A percentile compares a stretch with the other conserved stretches of the same genome.
These are phyloP conservation scores for Abrostola triplasia DNA, from an alignment of 2,888 invertebrate genomes.

Conservation along the genomic window DNA sequence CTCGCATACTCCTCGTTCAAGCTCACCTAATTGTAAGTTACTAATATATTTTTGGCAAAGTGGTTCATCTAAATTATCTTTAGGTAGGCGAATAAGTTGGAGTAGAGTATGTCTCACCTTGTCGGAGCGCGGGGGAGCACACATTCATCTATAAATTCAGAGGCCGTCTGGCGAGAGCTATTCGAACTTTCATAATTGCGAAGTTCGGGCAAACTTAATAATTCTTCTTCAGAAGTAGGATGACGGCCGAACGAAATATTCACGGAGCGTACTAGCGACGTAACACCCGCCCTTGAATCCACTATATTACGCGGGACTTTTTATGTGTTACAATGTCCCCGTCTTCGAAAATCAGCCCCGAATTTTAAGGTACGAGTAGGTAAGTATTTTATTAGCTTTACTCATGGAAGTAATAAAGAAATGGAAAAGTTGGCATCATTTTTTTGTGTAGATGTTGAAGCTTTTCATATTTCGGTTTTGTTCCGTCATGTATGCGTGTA, in stretches of 20 bases:
- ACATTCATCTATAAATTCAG: conserved; percentile 88
- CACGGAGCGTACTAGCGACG: conserved; percentile 80
- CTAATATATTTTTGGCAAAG: conserved; percentile 34
- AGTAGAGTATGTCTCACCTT: conserved; percentile 65
- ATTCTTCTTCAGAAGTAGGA: conserved; percentile 88
- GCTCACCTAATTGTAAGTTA: conserved; percentile 24
- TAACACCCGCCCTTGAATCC: conserved; percentile 78
- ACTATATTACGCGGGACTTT: conserved; percentile 78
- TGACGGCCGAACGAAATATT: conserved; percentile 87
- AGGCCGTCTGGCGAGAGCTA: conserved; percentile 86
- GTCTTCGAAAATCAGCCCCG: conserved; percentile 67
- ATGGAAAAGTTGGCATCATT: conserved; percentile 63
- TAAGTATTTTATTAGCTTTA: conserved; percentile 68
- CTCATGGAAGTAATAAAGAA: conserved; percentile 64
- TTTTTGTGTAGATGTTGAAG: conserved; percentile 44
- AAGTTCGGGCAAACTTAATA: conserved; percentile 88
- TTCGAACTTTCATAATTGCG: conserved; percentile 89
- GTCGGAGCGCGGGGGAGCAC: conserved; percentile 69
- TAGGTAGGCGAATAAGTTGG: conserved; percentile 39
- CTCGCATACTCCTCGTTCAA: conserved; percentile 24
- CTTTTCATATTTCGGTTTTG: conserved; percentile 42
- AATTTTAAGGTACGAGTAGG: conserved; percentile 65
- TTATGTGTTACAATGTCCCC: conserved; percentile 76
- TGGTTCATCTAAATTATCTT: conserved; percentile 46
- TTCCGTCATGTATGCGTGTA: conserved; percentile 24